Base-by-base conservation (phyloP, 2,797 vertebrate genomes). In the Eutrigla gurnardus region DNA sequence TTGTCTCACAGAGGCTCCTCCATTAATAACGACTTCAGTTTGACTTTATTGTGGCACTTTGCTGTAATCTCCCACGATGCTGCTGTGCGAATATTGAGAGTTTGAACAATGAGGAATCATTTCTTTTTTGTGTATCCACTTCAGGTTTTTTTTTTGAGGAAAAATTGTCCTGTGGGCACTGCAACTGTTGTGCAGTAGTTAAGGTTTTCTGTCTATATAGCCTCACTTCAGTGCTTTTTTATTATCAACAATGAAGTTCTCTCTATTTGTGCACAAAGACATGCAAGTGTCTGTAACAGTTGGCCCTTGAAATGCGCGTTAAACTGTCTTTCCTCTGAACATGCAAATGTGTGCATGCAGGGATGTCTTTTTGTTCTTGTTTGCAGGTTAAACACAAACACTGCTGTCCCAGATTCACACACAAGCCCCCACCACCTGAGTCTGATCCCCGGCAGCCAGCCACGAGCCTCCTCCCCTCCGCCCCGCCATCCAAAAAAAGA, bases 381-480 rank as follows among this genome's bases (percentile, higher is more conserved):
- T 86, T 89, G 85, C 82, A 88, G 84, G 83, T 92, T 93, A 80
- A 88, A 92, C 78, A 82, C 83, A 89, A 91, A 89, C 75, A 73
- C 68, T 53, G 79, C 86, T 67, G 75, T 80, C 75, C 83, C 78
- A 89, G 77, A 88, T 88, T 86, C 84, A 77, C 81, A 78, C 75
- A 33, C 75, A 70, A n/a, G 15, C 63, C 54, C 78, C 60, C 60
- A 77, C 73, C 73, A 79, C 68, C 85, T 68, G 58, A 65, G 73
- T 54, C 58, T 64, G 68, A 78, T 73, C 67, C 69, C 71, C 71
- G n/a, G 60, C 63, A 81, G 77, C 68, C 64, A 75, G 82, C 86
- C 82, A 52, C 37, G 5, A 82, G 84, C 86, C 68, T 75, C 80
- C 77, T 74, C 68, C 70, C 75, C 80, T 80, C 67, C 18, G 2